Evolutionary conservation across 2,113 vertebrate species (phyloP).

Genomic region (Lates calcarifer): DNA sequence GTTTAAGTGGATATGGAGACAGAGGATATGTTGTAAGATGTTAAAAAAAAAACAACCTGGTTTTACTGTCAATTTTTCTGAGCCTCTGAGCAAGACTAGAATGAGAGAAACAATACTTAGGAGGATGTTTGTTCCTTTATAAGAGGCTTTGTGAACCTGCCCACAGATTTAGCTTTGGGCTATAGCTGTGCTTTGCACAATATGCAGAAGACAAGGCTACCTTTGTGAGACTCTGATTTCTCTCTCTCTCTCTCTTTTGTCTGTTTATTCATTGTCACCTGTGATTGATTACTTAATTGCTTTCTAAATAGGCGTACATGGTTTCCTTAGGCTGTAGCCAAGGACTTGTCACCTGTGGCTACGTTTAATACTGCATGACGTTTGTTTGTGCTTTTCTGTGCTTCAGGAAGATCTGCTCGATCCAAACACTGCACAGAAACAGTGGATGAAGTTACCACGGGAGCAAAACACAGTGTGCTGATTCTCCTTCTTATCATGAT

Average conservation of each 20-base stretch:
- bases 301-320: background rate
- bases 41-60: too few relatives aligned
- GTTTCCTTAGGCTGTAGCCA: background rate
- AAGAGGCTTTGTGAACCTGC: too few relatives aligned
- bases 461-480: background rate
- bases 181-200: too few relatives aligned
- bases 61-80: too few relatives aligned
- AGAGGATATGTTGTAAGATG: too few relatives aligned
- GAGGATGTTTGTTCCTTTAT: too few relatives aligned
- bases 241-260: background rate
- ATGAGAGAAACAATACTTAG: background rate
- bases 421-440: background rate
- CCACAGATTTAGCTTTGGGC: background rate
- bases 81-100: background rate
- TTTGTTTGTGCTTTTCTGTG: background rate
- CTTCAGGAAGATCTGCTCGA: background rate
- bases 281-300: slow-evolving; percentile 3
- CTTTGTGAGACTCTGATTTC: background rate
- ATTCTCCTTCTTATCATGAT: background rate
- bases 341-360: background rate
- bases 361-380: background rate
- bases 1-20: too few relatives aligned
- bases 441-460: background rate
- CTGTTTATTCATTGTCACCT: background rate
- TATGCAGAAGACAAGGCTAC: background rate